phyloP scores from a whole-genome alignment of 2,113 vertebrate species.

The Zapornia atra region DNA sequence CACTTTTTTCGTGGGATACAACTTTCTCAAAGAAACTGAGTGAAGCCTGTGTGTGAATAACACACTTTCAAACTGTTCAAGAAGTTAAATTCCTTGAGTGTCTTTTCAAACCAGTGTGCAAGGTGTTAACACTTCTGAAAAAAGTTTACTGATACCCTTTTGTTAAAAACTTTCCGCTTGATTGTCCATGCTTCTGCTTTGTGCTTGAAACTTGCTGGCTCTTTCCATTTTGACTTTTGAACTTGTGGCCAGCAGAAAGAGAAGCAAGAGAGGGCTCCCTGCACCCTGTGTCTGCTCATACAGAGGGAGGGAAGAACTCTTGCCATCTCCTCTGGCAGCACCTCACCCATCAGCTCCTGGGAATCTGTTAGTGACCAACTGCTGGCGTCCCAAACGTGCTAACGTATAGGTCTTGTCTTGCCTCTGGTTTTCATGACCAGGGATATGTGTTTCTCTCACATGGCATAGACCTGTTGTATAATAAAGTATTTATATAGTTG shows the following conservation, averaged over 20 bases:
- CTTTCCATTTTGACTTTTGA: not conserved
- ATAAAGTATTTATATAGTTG: not conserved
- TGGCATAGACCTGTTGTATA: not conserved
- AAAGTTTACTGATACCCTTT: not conserved
- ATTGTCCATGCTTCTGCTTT: not conserved
- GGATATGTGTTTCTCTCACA: not conserved
- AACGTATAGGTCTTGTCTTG: not conserved
- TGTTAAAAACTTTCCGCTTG: not conserved
- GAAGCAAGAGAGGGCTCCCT: not conserved
- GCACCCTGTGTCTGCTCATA: not conserved
- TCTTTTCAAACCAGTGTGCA: not conserved
- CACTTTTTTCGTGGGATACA: not conserved
- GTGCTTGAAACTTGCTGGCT: not conserved
- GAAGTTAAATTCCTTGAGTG: not conserved
- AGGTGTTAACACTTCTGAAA: not conserved
- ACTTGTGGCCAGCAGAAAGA: not conserved
- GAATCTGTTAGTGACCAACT: not conserved
- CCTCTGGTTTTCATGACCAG: not conserved
- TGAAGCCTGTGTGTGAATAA: not conserved
- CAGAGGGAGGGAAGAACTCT: not conserved
- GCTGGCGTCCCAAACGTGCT: not conserved
- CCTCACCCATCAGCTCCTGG: not conserved
- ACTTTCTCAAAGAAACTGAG: not conserved
- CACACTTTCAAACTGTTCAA: not conserved
- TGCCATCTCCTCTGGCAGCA: accelerated